Evolutionary conservation across 2,888 invertebrate species (phyloP), one percentile per base, ranked within the genome.

Genomic region (Lysandra bellargus): DNA sequence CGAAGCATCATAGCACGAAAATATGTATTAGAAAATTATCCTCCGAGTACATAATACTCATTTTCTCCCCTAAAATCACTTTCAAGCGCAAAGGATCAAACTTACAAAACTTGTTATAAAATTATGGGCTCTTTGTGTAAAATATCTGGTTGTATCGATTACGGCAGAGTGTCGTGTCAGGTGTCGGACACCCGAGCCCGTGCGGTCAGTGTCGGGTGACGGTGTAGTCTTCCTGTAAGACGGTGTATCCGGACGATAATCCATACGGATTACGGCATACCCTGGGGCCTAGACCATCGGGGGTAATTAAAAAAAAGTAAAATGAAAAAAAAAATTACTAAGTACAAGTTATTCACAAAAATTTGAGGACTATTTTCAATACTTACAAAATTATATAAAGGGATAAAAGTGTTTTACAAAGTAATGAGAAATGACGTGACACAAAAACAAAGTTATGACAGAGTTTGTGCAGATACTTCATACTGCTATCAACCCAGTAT

Each of bases 161-260:
- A 83, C 74, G 80, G 83, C 81, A 82, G 78, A 69, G 9, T 33
- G 49, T n/a, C 57, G 78, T 81, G 80, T 83, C 81, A 74, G 57
- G 78, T 83, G 79, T 80, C 83, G 81, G 91, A 80, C 90, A 92
- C 82, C 64, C 64, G 89, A 92, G 84, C 88, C 83, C 80, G 81
- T 84, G 86, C 81, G 86, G 87, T 84, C 82, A 81, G 87, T 87
- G 86, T 92, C 87, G 85, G 82, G 84, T 91, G 83, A 88, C 90
- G 83, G 82, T 23, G 30, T 33, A 33, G 5, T 69, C 69, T 69
- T 69, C 69, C 69, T 69, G 33, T 69, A 69, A 69, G 69, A 69
- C 33, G 33, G 69, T 17, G 69, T 69, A 33, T 37, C 69, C 33
- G 33, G 33, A 69, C 17, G 33, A 12, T 37, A 69, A 64, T 64